Conservation (phyloP, 2,113 vertebrate species). For the Zeus faber region DNA sequence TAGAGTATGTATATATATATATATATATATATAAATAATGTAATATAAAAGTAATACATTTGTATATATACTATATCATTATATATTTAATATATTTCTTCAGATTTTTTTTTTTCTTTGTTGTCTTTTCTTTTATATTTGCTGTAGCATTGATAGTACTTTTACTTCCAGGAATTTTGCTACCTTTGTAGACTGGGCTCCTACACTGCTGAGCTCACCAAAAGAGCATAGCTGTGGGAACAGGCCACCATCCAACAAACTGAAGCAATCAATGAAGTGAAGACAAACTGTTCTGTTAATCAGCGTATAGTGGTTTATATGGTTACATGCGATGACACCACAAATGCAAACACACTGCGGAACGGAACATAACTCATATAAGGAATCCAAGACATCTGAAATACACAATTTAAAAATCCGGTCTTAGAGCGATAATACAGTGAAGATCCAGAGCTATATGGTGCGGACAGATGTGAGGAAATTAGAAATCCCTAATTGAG, state of each 20-base stretch:
- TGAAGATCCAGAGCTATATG: neutral
- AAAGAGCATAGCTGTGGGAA: conserved; percentile 29
- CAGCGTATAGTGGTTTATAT: no score
- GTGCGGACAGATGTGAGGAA: conserved; percentile 20
- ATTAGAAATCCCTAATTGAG: conserved; percentile 20
- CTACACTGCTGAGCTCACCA: no score
- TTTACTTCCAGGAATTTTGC: conserved; percentile 27
- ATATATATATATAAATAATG: no score
- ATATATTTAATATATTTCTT: no score
- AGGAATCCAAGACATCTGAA: conserved; percentile 4
- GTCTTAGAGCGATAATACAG: conserved; percentile 3
- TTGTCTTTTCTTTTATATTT: neutral
- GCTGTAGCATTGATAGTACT: conserved; percentile 23
- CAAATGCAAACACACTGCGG: conserved; percentile 29
- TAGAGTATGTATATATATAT: no score
- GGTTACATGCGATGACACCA: conserved; percentile 18
- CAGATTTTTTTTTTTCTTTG: conserved; percentile 7
- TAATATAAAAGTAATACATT: no score
- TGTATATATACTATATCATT: no score
- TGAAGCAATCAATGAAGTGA: conserved; percentile 31
- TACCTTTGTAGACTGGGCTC: neutral
- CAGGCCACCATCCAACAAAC: conserved; percentile 12
- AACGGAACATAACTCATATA: conserved; percentile 23
- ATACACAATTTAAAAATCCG: conserved; percentile 17
- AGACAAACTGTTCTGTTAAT: conserved; percentile 23